Percentiles rank a stretch among this genome's conserved stretches.
Conservation (phyloP, 2,113 vertebrate species). For the Trachemys scripta region DNA sequence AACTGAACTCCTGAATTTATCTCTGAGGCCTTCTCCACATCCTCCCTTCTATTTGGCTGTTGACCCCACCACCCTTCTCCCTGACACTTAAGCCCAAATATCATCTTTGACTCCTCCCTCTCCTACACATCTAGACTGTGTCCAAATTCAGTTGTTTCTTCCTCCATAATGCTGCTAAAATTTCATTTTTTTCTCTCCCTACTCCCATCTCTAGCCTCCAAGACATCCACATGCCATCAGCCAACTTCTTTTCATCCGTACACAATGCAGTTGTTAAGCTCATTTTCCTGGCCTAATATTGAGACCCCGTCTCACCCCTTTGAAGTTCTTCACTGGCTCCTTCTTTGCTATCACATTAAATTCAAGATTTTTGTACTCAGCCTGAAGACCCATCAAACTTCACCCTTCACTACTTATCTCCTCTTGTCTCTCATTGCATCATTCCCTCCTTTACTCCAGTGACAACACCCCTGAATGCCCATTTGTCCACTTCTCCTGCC, state of each 20-base stretch:
- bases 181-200: too few species aligned
- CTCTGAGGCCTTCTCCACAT: background rate
- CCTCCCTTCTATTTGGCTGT: background rate
- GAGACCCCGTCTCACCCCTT: too few species aligned
- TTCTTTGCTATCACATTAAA: background rate
- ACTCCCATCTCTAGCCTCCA: too few species aligned
- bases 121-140: too few species aligned
- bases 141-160: too few species aligned
- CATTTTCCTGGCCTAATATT: too few species aligned
- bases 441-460: background rate
- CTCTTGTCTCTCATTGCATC: background rate
- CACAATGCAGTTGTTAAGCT: too few species aligned
- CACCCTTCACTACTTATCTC: background rate
- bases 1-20: background rate
- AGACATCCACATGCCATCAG: too few species aligned
- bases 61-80: background rate
- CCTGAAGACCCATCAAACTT: background rate
- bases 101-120: too few species aligned
- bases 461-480: background rate
- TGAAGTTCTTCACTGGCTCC: background rate
- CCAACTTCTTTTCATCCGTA: too few species aligned
- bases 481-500: background rate
- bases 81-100: too few species aligned
- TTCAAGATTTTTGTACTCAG: background rate
- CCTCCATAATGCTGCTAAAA: too few species aligned